Conservation (phyloP, 1,140 invertebrate species). For the Adelges cooleyi region DNA sequence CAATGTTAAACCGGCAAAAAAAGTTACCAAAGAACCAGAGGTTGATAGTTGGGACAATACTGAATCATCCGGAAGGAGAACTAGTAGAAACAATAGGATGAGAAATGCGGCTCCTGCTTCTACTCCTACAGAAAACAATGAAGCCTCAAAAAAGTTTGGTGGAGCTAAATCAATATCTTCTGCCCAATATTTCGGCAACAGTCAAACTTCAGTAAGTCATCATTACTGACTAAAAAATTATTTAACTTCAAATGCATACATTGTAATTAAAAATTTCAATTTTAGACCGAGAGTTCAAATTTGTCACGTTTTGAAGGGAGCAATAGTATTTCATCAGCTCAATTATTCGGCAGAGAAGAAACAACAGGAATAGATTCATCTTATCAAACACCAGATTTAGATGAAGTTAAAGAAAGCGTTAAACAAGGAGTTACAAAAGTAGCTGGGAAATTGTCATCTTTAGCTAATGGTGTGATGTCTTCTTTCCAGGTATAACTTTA, state of each 20-base stretch:
- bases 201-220: slow-evolving; percentile 31
- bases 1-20: slow-evolving; percentile 25
- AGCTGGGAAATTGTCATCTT: slow-evolving; percentile 79
- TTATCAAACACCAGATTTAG: slow-evolving; percentile 56
- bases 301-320: slow-evolving; percentile 74
- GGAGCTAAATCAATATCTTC: slow-evolving; percentile 95
- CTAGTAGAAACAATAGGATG: slow-evolving; percentile 5
- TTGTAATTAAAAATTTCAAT: slow-evolving; percentile 35
- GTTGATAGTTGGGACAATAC: slow-evolving; percentile 1
- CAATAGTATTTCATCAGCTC: slow-evolving; percentile 86
- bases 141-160: slow-evolving; percentile 89
- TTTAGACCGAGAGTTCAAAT: slow-evolving; percentile 55
- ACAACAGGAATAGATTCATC: slow-evolving; percentile 36
- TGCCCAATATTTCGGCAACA: slow-evolving; percentile 82
- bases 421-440: slow-evolving; percentile 93
- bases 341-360: slow-evolving; percentile 72
- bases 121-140: slow-evolving; percentile 33
- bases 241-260: too few relatives aligned
- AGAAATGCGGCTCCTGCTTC: neutral
- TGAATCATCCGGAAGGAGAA: neutral
- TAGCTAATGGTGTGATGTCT: slow-evolving; percentile 88
- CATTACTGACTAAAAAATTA: too few relatives aligned
- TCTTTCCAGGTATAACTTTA: slow-evolving; percentile 63
- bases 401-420: slow-evolving; percentile 93
- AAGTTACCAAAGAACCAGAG: neutral